Evolutionary conservation across 2,888 invertebrate species (phyloP).

Genomic region (Julus scanicus): DNA sequence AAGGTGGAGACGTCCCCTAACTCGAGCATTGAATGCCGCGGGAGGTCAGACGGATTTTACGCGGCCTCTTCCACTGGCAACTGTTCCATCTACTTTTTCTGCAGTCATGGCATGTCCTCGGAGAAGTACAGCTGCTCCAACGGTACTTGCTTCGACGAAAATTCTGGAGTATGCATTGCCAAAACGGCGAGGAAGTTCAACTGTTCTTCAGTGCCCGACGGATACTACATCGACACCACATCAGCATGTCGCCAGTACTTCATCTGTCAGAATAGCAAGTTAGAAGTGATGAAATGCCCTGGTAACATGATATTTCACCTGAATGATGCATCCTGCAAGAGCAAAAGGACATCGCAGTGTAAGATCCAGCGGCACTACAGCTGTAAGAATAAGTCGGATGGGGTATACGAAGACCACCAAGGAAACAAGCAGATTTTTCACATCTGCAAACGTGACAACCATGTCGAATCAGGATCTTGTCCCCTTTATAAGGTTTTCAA

Average conservation of each 20-base stretch:
- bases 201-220: conserved; percentile 65
- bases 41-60: conserved; percentile 57
- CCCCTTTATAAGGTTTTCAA: background rate
- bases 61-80: background rate
- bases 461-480: conserved; percentile 57
- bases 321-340: conserved; percentile 68
- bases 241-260: conserved; percentile 71
- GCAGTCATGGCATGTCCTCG: conserved; percentile 54
- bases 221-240: conserved; percentile 72
- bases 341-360: conserved; percentile 59
- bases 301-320: conserved; percentile 64
- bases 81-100: conserved; percentile 56
- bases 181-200: conserved; percentile 55
- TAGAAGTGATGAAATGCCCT: conserved; percentile 71
- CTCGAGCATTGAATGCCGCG: conserved; percentile 13
- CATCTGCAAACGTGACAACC: conserved; percentile 70
- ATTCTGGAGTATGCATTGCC: conserved; percentile 56
- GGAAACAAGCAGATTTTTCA: conserved; percentile 65
- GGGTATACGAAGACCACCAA: conserved; percentile 58
- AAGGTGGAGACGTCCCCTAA: background rate
- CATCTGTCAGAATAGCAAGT: conserved; percentile 68
- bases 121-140: conserved; percentile 58
- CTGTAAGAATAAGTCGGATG: conserved; percentile 59
- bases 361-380: conserved; percentile 13
- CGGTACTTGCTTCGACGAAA: conserved; percentile 58